Base-by-base conservation (phyloP, 2,888 invertebrate genomes). In the Homarus gammarus region DNA sequence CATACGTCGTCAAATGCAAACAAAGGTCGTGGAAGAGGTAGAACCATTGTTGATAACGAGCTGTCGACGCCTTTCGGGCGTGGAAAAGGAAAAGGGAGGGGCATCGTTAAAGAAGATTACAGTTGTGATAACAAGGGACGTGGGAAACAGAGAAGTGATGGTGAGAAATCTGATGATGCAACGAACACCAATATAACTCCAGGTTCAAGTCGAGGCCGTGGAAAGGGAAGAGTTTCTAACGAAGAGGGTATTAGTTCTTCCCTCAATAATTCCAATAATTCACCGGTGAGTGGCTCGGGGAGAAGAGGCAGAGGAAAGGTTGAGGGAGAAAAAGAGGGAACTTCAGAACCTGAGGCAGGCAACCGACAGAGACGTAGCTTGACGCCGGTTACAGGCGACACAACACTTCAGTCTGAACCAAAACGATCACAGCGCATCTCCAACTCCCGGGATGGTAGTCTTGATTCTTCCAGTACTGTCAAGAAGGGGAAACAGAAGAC, bases 391-490 rank as follows among this genome's bases (percentile, higher is more conserved):
- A 70, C 49, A 38, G 56, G 84, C n/a, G 84, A 89, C 18, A 33
- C 78, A 49, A 77, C 77, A 40, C 40, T 75, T 38, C 44, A 73
- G 18, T 87, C 87, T 3, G 88, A 83, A 49, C 31, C 77, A 15
- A 89, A 89, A 36, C 64, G 88, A 68, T 86, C 86, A n/a, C 83
- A 84, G 22, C 77, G 84, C 15, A 64, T 83, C 27, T 83, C 82
- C 36, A 44, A 83, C n/a, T 64, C 87, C 33, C 61, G 82, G 18
- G 87, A 87, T 44, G 40, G 44, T 56, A 79, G 82, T 40, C 49
- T 49, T 22, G 87, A 87, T 33, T 3, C 82, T n/a, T 27, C 73
- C 6, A 31, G 27, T 10, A 6, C 56, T 33, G 33, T 31, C 10
- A 87, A 87, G 31, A 83, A 40, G 49, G 87, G 79, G 31, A 87